Evolutionary conservation across 1,140 invertebrate genomes (phyloP).

Genomic region (Halictus rubicundus): DNA sequence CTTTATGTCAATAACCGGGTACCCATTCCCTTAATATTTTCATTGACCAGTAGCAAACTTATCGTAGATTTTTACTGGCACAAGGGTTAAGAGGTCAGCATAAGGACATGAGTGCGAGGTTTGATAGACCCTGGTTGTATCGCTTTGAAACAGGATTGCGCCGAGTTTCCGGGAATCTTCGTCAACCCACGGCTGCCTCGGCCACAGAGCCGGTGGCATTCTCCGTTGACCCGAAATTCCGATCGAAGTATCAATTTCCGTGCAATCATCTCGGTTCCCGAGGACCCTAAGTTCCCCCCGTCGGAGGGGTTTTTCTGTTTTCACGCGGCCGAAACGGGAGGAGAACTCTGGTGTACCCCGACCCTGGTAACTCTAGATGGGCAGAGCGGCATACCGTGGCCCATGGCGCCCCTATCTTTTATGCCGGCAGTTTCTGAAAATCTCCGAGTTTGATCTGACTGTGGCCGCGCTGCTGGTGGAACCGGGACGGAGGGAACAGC

Average conservation of each 20-base stretch:
- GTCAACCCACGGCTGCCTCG: no score
- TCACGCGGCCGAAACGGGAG: background rate
- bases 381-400: slow-evolving; percentile 63
- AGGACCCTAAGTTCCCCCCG: background rate
- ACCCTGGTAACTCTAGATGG: slow-evolving; percentile 75
- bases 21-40: no score
- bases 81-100: no score
- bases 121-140: no score
- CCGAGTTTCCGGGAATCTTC: no score
- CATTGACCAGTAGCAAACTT: no score
- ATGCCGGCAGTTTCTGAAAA: slow-evolving; percentile 73
- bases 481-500: slow-evolving; percentile 16
- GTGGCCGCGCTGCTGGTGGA: slow-evolving; percentile 6
- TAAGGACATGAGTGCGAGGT: no score
- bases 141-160: no score
- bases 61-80: no score
- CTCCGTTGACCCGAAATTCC: slow-evolving; percentile 5
- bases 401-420: slow-evolving; percentile 76
- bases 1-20: no score
- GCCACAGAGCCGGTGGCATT: no score
- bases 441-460: slow-evolving; percentile 74
- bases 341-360: slow-evolving; percentile 33
- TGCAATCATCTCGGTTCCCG: background rate
- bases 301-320: slow-evolving; percentile 10
- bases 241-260: slow-evolving; percentile 34